Base-by-base conservation (phyloP, 2,113 vertebrate species). In the Oreotragus oreotragus region DNA sequence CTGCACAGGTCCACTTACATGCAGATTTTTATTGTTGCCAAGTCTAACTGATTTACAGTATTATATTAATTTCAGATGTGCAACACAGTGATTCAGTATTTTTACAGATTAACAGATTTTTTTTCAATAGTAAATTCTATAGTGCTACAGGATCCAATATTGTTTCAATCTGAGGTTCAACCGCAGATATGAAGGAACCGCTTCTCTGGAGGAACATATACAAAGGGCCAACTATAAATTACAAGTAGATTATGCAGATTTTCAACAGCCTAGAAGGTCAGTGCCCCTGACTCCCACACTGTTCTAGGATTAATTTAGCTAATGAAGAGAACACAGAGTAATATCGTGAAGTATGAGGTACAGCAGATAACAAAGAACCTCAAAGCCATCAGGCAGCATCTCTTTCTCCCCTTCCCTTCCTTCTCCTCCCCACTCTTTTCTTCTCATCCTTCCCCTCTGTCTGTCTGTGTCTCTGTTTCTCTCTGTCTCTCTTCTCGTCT, bases 121-220 rank as follows among this genome's bases (percentile, higher is more conserved):
- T 80, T 80, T 84, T 39, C n/a, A 16, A 5, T 16, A 55, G 7
- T 3, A 84, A 27, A 27, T 39, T 15, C 33, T 83, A 9, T 7
- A 84, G 51, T 39, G 51, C n/a, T 27, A 39, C 33, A 36, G 0
- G n/a, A 39, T 16, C 23, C n/a, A n/a, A 55, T 53, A 14, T 55
- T 39, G 21, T 14, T 55, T 84, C 1, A 84, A 16, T 39, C 33
- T 36, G 49, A 55, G n/a, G 80, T 27, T 83, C 17, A 55, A 7
- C 80, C 4, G 0, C 49, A 55, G 33, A 16, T 55, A 84, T 1
- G 1, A n/a, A 81, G 47, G 79, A n/a, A 81, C 49, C 0, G 0
- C 33, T 53, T 81, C 79, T 14, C 7, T 25, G 49, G n/a, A 84
- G n/a, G 23, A 55, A 55, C 51, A 39, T 16, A 39, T 16, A 84